Percentiles rank a stretch among this genome's conserved stretches.
phyloP scores from a whole-genome alignment of 2,113 vertebrate species.

The Macrotus californicus region DNA sequence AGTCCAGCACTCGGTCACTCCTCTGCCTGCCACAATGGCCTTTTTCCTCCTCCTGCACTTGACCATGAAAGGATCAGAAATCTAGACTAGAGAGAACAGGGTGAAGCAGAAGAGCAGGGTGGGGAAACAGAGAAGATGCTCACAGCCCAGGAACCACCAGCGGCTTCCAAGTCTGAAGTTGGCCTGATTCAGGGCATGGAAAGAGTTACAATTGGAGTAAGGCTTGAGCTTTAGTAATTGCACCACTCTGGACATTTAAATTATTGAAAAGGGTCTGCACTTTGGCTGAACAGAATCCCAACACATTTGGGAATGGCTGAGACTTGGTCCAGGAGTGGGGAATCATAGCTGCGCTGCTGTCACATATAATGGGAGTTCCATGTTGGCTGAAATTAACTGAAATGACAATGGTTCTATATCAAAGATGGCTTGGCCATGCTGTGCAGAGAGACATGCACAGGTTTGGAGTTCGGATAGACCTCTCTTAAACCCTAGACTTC shows the following conservation, averaged over 20 bases:
- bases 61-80: neutral
- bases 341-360: neutral
- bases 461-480: neutral
- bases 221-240: neutral
- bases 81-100: neutral
- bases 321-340: neutral
- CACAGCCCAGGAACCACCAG: fast-evolving
- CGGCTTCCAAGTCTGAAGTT: neutral
- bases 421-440: neutral
- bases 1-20: fast-evolving
- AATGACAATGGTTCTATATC: neutral
- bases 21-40: too few species aligned
- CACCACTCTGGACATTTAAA: neutral
- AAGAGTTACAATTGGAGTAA: neutral
- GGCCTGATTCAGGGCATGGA: neutral
- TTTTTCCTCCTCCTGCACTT: neutral
- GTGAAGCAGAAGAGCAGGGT: neutral
- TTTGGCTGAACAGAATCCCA: neutral
- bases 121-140: too few species aligned
- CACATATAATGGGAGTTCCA: fast-evolving
- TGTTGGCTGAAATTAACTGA: neutral
- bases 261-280: neutral
- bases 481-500: neutral
- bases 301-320: neutral
- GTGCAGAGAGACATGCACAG: too few species aligned